These are phyloP conservation scores for Rissa tridactyla DNA, from an alignment of 2,113 vertebrate species.

Conservation along the genomic window DNA sequence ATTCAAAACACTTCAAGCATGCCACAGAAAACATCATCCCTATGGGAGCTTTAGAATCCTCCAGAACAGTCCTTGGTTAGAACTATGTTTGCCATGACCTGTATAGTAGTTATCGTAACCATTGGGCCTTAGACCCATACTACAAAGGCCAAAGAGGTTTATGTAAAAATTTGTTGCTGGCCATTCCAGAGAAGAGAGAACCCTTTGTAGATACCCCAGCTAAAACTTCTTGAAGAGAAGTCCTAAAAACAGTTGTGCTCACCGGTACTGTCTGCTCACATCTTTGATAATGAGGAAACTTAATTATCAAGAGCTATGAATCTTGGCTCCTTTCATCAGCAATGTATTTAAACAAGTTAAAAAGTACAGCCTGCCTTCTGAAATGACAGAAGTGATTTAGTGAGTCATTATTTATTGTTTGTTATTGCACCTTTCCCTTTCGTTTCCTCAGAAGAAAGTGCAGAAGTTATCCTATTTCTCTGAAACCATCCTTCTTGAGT, in stretches of 20 bases:
- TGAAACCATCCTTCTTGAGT: background rate
- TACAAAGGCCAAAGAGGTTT: fast-evolving
- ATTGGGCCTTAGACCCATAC: background rate
- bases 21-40: background rate
- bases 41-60: background rate
- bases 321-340: background rate
- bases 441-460: background rate
- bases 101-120: fast-evolving
- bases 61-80: background rate
- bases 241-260: background rate
- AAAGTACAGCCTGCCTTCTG: background rate
- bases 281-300: background rate
- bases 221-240: background rate
- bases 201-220: background rate
- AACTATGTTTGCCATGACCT: background rate
- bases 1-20: background rate
- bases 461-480: background rate
- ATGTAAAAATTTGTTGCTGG: background rate
- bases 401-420: background rate
- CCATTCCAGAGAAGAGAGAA: background rate
- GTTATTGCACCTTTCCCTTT: background rate
- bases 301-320: background rate
- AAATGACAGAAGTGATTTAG: background rate
- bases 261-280: background rate
- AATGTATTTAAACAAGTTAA: background rate